A percentile compares a stretch with the other conserved stretches of the same genome.
These are phyloP conservation scores for Ametastegia equiseti DNA, from an alignment of 2,888 invertebrate genomes.

Conservation along the genomic window DNA sequence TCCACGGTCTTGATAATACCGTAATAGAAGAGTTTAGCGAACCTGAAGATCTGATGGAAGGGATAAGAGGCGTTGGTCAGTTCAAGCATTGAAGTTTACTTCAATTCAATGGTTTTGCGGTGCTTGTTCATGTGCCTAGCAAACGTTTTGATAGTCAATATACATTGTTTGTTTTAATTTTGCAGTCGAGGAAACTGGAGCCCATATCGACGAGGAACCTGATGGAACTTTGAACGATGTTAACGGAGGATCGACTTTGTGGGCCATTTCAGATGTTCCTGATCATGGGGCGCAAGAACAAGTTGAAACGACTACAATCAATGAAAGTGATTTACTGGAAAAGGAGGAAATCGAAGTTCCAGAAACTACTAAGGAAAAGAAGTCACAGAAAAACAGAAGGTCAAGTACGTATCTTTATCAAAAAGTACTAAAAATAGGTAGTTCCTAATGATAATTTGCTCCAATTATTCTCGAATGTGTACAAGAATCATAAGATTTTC, in stretches of 20 bases:
- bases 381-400: slow-evolving; percentile 60
- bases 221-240: slow-evolving; percentile 66
- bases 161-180: too few species aligned
- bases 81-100: slow-evolving; percentile 70
- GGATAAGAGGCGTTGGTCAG: slow-evolving; percentile 87
- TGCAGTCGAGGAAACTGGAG: slow-evolving; percentile 73
- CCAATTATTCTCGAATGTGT: not conserved
- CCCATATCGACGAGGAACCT: slow-evolving; percentile 74
- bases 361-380: slow-evolving; percentile 68
- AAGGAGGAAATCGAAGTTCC: slow-evolving; percentile 65
- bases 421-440: not conserved
- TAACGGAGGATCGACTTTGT: slow-evolving; percentile 64
- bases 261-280: slow-evolving; percentile 67
- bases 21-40: slow-evolving; percentile 89
- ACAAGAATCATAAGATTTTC: not conserved
- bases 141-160: too few species aligned
- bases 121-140: slow-evolving; percentile 16
- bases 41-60: slow-evolving; percentile 91
- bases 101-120: not conserved
- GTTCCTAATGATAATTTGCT: not conserved
- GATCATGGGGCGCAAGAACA: slow-evolving; percentile 59
- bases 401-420: slow-evolving; percentile 52
- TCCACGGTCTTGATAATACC: slow-evolving; percentile 73
- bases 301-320: slow-evolving; percentile 57
- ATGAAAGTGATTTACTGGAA: slow-evolving; percentile 61